A percentile compares a stretch with the other conserved stretches of the same genome.
Evolutionary conservation across 2,797 vertebrate species (phyloP).

Genomic region (Avahi laniger): DNA sequence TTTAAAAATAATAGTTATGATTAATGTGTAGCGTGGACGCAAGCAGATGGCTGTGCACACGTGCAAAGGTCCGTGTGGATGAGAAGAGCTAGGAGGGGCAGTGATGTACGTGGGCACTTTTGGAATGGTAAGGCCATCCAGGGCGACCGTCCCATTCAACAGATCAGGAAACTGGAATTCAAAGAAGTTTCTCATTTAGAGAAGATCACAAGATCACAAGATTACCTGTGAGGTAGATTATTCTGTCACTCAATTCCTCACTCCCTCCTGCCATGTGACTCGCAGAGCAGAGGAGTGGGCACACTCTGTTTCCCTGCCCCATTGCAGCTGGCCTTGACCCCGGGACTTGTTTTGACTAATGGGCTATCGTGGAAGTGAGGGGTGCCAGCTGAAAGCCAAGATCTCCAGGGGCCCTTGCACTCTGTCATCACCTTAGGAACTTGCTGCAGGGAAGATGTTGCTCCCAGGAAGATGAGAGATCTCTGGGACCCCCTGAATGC

Average conservation of each 20-base stretch:
- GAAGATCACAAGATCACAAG: not conserved
- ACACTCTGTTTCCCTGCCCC: not conserved
- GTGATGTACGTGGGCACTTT: not conserved
- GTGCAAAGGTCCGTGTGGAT: not conserved
- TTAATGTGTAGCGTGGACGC: not conserved
- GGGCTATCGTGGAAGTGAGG: not conserved
- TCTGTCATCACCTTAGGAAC: not conserved
- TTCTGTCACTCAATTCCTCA: not conserved
- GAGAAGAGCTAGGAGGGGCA: not conserved
- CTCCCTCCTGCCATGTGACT: not conserved
- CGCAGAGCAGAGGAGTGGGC: not conserved
- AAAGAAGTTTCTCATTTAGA: too few species aligned
- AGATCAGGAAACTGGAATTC: not conserved
- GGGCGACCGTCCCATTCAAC: not conserved
- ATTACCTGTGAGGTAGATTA: not conserved
- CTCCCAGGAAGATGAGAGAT: not conserved
- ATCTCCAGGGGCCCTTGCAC: not conserved
- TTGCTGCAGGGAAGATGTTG: not conserved
- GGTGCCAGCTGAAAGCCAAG: not conserved
- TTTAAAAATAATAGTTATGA: not conserved
- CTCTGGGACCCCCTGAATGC: rapidly evolving
- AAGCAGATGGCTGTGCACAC: not conserved
- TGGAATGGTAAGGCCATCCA: not conserved
- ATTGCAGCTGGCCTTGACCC: not conserved
- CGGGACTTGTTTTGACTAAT: not conserved